Evolutionary conservation across 2,888 invertebrate species (phyloP).

Genomic region (Lucinisca nassula): DNA sequence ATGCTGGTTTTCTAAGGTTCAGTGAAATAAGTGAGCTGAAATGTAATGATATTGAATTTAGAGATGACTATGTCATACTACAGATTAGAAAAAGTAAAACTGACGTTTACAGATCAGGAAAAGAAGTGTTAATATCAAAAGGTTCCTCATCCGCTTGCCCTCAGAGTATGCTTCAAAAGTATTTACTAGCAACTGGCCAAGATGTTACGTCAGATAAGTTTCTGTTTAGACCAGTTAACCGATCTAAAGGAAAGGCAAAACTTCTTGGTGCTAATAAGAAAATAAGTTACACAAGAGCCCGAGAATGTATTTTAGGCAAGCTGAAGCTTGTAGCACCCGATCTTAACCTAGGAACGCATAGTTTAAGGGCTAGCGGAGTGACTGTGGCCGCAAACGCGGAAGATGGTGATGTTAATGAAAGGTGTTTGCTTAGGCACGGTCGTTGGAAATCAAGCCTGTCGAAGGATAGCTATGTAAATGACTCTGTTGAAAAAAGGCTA

Average conservation of each 20-base stretch:
- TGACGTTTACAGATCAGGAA: slow-evolving; percentile 34
- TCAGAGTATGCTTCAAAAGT: slow-evolving; percentile 22
- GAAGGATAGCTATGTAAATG: not conserved
- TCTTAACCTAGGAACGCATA: slow-evolving; percentile 6
- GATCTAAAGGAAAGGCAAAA: not conserved
- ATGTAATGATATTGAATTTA: slow-evolving; percentile 27
- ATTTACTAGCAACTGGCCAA: slow-evolving; percentile 16
- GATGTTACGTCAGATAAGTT: slow-evolving; percentile 11
- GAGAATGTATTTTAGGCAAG: slow-evolving; percentile 32
- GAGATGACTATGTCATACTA: slow-evolving; percentile 20
- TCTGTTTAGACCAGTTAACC: slow-evolving; percentile 36
- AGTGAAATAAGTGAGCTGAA: slow-evolving; percentile 21
- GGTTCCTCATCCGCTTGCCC: slow-evolving; percentile 37
- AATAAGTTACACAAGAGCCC: slow-evolving; percentile 24
- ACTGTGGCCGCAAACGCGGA: slow-evolving; percentile 8
- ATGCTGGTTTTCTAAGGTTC: slow-evolving; percentile 19
- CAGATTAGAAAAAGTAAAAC: slow-evolving; percentile 38
- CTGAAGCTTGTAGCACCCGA: slow-evolving; percentile 21
- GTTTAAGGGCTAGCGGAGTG: slow-evolving; percentile 20
- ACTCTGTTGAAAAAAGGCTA: not conserved
- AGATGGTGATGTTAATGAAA: not conserved
- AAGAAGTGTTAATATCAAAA: slow-evolving; percentile 30
- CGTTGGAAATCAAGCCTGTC: slow-evolving; percentile 14
- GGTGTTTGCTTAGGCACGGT: slow-evolving; percentile 38
- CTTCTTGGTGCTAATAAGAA: slow-evolving; percentile 12